Percentiles rank a stretch among this genome's conserved stretches.
Evolutionary conservation across 1,140 invertebrate species (phyloP).

Genomic region (Portunus trituberculatus): DNA sequence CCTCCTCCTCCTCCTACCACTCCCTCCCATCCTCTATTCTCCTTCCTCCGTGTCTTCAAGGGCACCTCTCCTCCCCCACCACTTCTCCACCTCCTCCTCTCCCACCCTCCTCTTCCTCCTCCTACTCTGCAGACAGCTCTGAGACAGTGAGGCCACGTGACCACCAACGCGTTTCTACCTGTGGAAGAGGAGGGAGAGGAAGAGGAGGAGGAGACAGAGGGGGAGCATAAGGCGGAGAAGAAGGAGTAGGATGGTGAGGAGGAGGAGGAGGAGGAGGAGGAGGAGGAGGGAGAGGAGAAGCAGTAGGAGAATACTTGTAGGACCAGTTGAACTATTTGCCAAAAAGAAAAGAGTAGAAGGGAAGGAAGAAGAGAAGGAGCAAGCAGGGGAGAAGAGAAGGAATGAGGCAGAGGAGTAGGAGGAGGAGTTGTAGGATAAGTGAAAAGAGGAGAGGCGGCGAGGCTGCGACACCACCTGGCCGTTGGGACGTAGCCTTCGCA

Average conservation of each 20-base stretch:
- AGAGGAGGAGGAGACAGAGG: not conserved
- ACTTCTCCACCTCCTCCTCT: too few species aligned
- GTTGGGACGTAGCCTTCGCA: not conserved
- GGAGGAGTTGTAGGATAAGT: not conserved
- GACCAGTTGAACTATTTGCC: not conserved
- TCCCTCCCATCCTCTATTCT: not conserved
- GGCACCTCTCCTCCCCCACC: not conserved
- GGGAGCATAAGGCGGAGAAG: too few species aligned
- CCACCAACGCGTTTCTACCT: conserved; percentile 8
- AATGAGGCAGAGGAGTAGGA: not conserved
- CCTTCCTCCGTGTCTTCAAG: not conserved
- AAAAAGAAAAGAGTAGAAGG: not conserved
- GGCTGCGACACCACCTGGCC: not conserved
- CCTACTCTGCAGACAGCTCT: not conserved
- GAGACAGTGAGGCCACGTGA: conserved; percentile 8
- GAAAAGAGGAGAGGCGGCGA: not conserved
- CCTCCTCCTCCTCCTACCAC: too few species aligned
- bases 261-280: too few species aligned
- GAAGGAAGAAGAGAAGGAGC: not conserved
- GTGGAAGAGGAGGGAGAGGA: not conserved
- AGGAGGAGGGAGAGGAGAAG: too few species aligned
- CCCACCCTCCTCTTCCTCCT: not conserved
- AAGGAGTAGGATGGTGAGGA: too few species aligned
- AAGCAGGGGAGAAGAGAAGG: not conserved
- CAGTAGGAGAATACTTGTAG: not conserved